These are phyloP conservation scores for Poecilus cupreus DNA, from an alignment of 2,888 invertebrate species.

Conservation along the genomic window DNA sequence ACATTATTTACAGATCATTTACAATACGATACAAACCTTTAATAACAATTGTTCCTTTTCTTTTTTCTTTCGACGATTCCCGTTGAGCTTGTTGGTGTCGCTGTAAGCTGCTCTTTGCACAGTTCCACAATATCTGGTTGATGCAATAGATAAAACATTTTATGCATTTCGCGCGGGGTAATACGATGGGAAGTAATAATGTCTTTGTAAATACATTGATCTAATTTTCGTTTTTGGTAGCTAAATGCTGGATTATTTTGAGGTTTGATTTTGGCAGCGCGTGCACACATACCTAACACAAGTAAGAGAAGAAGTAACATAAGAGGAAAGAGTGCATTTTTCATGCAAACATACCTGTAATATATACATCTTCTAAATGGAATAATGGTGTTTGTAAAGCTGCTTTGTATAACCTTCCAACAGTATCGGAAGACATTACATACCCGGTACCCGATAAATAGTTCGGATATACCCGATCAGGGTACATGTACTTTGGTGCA, in stretches of 20 bases:
- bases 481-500: constrained; percentile 86
- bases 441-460: constrained; percentile 90
- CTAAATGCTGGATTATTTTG: constrained; percentile 80
- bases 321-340: constrained; percentile 13
- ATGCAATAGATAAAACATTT: constrained; percentile 63
- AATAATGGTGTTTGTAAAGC: constrained; percentile 82
- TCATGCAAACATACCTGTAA: constrained; percentile 80
- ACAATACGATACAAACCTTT: neutral
- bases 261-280: constrained; percentile 76
- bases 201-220: constrained; percentile 74
- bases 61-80: constrained; percentile 2
- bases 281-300: constrained; percentile 77
- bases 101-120: constrained; percentile 35
- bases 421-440: constrained; percentile 82
- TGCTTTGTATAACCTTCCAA: constrained; percentile 79
- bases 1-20: neutral
- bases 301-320: constrained; percentile 7
- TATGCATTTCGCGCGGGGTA: constrained; percentile 72
- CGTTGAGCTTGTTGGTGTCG: constrained; percentile 31
- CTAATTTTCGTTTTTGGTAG: constrained; percentile 73
- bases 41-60: constrained; percentile 46
- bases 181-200: constrained; percentile 76
- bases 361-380: constrained; percentile 86
- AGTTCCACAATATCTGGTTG: constrained; percentile 39
- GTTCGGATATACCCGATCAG: constrained; percentile 82